Conservation (phyloP, 2,113 vertebrate species). For the Gila orcuttii region DNA sequence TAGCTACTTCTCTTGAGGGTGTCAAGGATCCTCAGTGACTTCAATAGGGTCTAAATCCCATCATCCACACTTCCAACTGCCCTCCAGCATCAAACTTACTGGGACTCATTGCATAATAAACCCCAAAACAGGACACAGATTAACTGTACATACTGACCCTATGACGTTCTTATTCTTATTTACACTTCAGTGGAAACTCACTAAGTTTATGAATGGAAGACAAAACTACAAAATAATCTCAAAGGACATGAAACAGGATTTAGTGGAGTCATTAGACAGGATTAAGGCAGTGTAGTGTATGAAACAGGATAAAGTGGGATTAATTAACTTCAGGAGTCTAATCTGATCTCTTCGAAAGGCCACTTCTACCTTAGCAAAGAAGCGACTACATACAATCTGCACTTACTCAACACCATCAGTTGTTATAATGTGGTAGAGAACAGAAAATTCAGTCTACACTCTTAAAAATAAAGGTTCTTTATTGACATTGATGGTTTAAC, state of each 20-base stretch:
- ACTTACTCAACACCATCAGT: background rate
- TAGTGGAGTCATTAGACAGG: slow-evolving; percentile 50
- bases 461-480: background rate
- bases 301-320: slow-evolving; percentile 54
- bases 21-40: slow-evolving; percentile 62
- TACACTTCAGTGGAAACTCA: background rate
- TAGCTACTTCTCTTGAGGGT: slow-evolving; percentile 48
- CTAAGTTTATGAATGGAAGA: slow-evolving; percentile 9
- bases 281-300: slow-evolving; percentile 50
- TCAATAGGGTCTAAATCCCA: slow-evolving; percentile 90
- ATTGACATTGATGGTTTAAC: no score
- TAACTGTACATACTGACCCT: slow-evolving; percentile 9
- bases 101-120: slow-evolving; percentile 44
- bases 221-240: slow-evolving; percentile 19
- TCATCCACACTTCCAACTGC: slow-evolving; percentile 87
- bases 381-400: background rate
- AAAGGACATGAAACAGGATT: slow-evolving; percentile 10
- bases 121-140: slow-evolving; percentile 33
- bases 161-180: background rate
- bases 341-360: slow-evolving; percentile 45
- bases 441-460: background rate
- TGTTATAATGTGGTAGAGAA: background rate
- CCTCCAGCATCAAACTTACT: slow-evolving; percentile 66
- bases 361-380: slow-evolving; percentile 20
- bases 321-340: slow-evolving; percentile 57